Percentiles rank a stretch among this genome's conserved stretches.
Conservation (phyloP, 2,888 invertebrate genomes). For the Cephus runcator region DNA sequence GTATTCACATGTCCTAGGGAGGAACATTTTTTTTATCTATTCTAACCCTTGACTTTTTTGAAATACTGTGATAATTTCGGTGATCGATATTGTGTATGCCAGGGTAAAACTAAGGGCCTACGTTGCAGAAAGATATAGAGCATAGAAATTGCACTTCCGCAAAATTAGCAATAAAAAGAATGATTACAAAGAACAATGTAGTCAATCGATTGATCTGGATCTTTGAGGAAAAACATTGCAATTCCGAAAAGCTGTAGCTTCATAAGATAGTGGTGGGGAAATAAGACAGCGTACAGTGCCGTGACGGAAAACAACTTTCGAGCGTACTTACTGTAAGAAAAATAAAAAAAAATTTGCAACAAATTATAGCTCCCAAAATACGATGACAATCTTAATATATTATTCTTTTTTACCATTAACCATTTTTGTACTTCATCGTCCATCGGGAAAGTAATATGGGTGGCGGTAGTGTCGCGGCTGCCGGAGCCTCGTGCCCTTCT, state of each 20-base stretch:
- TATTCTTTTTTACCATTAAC: neutral
- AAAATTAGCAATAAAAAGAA: neutral
- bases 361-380: neutral
- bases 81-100: neutral
- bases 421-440: neutral
- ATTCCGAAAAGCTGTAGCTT: neutral
- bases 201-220: neutral
- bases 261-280: neutral
- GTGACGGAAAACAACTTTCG: neutral
- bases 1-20: neutral
- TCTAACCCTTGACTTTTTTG: neutral
- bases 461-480: neutral
- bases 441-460: neutral
- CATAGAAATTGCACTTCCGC: neutral
- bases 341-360: neutral
- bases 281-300: neutral
- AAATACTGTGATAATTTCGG: neutral
- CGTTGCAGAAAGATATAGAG: neutral
- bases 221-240: neutral
- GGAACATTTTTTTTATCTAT: neutral
- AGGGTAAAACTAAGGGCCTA: neutral
- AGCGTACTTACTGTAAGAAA: neutral
- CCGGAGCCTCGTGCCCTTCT: constrained; percentile 3
- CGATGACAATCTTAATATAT: neutral
- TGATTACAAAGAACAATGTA: neutral